These are phyloP conservation scores for Trachythela sp. DNA, from an alignment of 64 coral and sea anemone species.

Conservation along the genomic window DNA sequence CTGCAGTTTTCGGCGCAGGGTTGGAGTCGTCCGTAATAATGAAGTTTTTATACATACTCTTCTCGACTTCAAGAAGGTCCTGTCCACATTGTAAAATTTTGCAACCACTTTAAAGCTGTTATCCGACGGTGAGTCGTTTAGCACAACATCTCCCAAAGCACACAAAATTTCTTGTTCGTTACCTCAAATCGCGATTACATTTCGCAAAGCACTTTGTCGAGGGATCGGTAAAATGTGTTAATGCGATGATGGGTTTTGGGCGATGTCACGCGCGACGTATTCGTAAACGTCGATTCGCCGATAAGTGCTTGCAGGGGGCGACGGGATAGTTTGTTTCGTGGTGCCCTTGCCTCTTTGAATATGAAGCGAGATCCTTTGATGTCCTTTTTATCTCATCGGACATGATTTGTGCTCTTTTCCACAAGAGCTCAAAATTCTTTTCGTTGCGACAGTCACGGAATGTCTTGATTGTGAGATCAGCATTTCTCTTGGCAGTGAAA, in stretches of 20 bases:
- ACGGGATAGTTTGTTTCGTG: background rate
- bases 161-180: slow-evolving; percentile 11
- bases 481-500: slow-evolving; percentile 32
- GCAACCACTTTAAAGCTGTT: too few species aligned
- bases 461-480: slow-evolving; percentile 3
- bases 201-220: slow-evolving; percentile 38
- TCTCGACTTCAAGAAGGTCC: too few species aligned
- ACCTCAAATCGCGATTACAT: slow-evolving; percentile 16
- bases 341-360: slow-evolving; percentile 36
- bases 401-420: slow-evolving; percentile 11
- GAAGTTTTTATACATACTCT: too few species aligned
- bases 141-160: background rate
- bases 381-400: slow-evolving; percentile 11
- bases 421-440: background rate
- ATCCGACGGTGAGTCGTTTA: too few species aligned
- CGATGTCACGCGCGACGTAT: background rate
- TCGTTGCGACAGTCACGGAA: slow-evolving; percentile 26
- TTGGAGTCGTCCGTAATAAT: too few species aligned
- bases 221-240: slow-evolving; percentile 10
- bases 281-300: slow-evolving; percentile 13
- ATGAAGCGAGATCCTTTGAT: slow-evolving; percentile 11
- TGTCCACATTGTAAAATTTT: too few species aligned
- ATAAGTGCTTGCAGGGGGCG: slow-evolving; percentile 14
- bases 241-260: slow-evolving; percentile 11
- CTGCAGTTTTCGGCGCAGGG: too few species aligned